Conservation (phyloP, 2,888 invertebrate genomes). For the Cistogaster globosa region DNA sequence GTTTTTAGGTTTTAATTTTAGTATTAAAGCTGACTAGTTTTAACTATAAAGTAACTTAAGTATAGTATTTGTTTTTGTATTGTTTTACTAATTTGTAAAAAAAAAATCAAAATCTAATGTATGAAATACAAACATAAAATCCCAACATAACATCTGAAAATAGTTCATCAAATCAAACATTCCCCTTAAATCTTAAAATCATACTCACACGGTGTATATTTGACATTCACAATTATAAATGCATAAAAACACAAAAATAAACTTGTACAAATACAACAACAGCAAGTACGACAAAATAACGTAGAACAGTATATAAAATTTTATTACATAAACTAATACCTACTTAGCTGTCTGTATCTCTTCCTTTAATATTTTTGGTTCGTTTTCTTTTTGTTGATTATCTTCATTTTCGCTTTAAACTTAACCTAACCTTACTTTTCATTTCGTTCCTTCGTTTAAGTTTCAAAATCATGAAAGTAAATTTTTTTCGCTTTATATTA, state of each 20-base stretch:
- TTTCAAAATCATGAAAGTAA: conserved; percentile 60
- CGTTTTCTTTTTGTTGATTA: conserved; percentile 28
- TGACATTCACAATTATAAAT: conserved; percentile 23
- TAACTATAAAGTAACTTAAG: conserved; percentile 44
- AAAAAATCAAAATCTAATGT: not conserved
- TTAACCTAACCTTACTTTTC: conserved; percentile 38
- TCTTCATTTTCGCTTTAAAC: conserved; percentile 37
- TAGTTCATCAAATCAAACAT: not conserved
- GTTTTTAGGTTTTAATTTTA: conserved; percentile 26
- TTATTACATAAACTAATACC: conserved; percentile 58
- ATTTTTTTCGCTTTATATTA: conserved; percentile 63
- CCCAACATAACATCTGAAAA: conserved; percentile 7
- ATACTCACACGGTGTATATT: conserved; percentile 45
- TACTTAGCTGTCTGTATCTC: conserved; percentile 49
- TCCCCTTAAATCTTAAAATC: not conserved
- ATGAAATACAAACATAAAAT: conserved; percentile 4
- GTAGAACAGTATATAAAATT: conserved; percentile 50
- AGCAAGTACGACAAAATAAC: conserved; percentile 9
- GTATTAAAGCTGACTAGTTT: conserved; percentile 24
- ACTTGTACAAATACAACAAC: not conserved
- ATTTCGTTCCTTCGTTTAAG: conserved; percentile 22
- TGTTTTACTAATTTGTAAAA: no score
- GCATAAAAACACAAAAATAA: not conserved
- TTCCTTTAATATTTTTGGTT: conserved; percentile 31
- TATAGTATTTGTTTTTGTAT: conserved; percentile 39